Evolutionary conservation across 2,113 vertebrate species (phyloP), one percentile per base, ranked within the genome.

Genomic region (Collichthys lucidus): DNA sequence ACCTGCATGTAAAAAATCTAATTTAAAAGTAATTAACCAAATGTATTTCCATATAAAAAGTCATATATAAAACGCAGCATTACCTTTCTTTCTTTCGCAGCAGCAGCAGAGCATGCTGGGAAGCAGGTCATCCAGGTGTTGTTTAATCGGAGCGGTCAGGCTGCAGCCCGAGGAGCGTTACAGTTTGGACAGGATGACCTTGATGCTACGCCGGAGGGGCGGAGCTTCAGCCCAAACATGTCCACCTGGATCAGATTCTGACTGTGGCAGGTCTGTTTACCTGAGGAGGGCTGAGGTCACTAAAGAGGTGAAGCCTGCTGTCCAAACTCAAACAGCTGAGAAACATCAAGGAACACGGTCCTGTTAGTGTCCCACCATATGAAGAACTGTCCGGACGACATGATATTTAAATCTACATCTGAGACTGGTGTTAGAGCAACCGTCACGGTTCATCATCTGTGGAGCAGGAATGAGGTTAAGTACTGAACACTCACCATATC

Each of bases 171-270:
- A 62, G 87, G 85, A 63, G 52, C 1, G 0, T 14, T n/a, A 56
- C 56, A 5, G 29, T 66, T 79, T 22, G 22, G 76, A 82, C 82
- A 79, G 77, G 47, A 26, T 4, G 75, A 91, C 86, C 88, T 86
- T 87, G 86, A 84, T 52, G 64, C 55, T 52, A 0, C 4, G 14
- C 83, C 46, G 6, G 3, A 47, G 55, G 75, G 72, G 29, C 1
- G 19, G 64, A 29, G 52, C 72, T 74, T 74, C 74, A 65, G 47
- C 57, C 64, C 49, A 79, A 77, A 73, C 77, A 75, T 17, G 74
- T 91, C 83, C 26, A 77, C 76, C 80, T 77, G 85, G 74, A 90
- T 90, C 77, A 76, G 31, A 44, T 64, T 84, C 64, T 79, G 62
- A 53, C 57, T 50, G 4, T 40, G 46, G 71, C 64, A 74, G 67